Base-by-base conservation (phyloP, 2,888 invertebrate genomes). In the Catocala sponsa region DNA sequence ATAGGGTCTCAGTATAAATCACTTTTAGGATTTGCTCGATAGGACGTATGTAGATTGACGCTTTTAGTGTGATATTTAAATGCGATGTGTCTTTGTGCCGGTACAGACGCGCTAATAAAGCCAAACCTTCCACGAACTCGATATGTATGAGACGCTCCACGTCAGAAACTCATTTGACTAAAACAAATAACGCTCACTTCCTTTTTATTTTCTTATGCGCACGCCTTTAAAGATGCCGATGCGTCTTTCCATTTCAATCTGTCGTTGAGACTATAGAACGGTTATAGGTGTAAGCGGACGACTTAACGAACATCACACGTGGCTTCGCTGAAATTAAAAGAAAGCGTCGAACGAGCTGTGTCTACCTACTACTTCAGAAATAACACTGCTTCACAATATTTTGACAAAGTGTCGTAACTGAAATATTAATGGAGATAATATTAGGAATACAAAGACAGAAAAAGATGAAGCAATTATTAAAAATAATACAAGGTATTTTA, bases 61-160 rank as follows among this genome's bases (percentile, higher is more conserved):
- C 92, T 92, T 92, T 93, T 90, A 93, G 92, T 90, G 89, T 89
- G 89, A 89, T 91, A 93, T 93, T 92, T 90, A 91, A 91, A 92
- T 90, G 87, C 71, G 84, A 86, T 85, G 88, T 88, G 91, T 88
- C 88, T 91, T 89, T 90, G 88, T 88, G 82, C 77, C 83, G 81
- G 80, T 83, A 80, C 78, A 82, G 81, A 72, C 72, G 82, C 82
- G 89, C 89, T 94, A 94, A 93, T 94, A 94, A 92, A 85, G 89
- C 75, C 81, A 69, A n/a, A 76, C 75, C 81, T 85, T 84, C 84
- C 72, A 80, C 82, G 84, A 88, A 84, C 79, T 83, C 75, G 79
- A 79, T 88, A 88, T 87, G 87, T 88, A 88, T 88, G 85, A 88
- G 88, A 76, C 73, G 79, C 59, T 72, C 72, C 80, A 88, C 87